Evolutionary conservation across 30 jellyfish, hydroid and myxozoan species (phyloP).

Genomic region (Hydractinia symbiolongicarpus): DNA sequence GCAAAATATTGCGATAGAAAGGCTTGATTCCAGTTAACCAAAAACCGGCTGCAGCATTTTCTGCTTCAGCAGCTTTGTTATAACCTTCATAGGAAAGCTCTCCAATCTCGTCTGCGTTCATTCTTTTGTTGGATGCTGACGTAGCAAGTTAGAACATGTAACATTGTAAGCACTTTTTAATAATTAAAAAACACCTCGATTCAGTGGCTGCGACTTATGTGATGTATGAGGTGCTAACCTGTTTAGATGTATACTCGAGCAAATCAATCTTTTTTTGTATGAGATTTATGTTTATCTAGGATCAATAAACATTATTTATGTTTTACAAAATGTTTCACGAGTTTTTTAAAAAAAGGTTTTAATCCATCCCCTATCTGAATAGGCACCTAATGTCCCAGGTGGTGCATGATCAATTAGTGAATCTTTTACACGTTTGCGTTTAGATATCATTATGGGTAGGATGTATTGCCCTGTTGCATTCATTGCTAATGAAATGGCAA

Average conservation of each 20-base stretch:
- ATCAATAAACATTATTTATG: slow-evolving; percentile 26
- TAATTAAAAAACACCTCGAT: too few relatives aligned
- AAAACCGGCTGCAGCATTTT: too few relatives aligned
- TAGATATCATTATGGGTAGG: slow-evolving; percentile 9
- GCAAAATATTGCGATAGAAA: too few relatives aligned
- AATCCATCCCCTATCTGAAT: slow-evolving; percentile 47
- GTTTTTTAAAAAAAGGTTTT: slow-evolving; percentile 1
- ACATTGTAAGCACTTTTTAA: too few relatives aligned
- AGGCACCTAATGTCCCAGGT: slow-evolving; percentile 41
- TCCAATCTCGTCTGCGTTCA: too few relatives aligned
- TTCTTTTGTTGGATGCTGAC: too few relatives aligned
- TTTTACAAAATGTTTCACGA: slow-evolving; percentile 26
- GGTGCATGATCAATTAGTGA: slow-evolving; percentile 48
- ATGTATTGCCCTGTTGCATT: slow-evolving; percentile 41
- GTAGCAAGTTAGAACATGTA: too few relatives aligned
- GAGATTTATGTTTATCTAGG: slow-evolving; percentile 34
- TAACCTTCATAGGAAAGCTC: too few relatives aligned
- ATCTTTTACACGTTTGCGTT: slow-evolving; percentile 24
- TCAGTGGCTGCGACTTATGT: too few relatives aligned
- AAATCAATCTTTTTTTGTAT: not conserved
- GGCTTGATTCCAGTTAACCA: too few relatives aligned
- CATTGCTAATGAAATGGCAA: slow-evolving; percentile 31
- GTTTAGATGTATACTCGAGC: slow-evolving; percentile 21
- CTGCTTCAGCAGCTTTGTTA: too few relatives aligned
- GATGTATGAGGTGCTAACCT: too few relatives aligned